Evolutionary conservation across 2,797 vertebrate genomes (phyloP).

Genomic region (Spea hammondii): DNA sequence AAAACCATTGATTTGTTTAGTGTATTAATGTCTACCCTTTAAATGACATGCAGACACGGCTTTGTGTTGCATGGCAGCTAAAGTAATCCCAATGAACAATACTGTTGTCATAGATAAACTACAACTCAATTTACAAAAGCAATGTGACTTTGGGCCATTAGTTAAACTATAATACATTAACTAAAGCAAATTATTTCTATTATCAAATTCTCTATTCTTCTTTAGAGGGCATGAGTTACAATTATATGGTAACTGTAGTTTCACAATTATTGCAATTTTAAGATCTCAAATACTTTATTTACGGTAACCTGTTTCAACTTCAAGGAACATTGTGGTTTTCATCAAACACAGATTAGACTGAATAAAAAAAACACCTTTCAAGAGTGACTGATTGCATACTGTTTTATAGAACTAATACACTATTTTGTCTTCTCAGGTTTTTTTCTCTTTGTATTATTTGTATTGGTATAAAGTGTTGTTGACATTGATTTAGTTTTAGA

Average conservation of each 20-base stretch:
- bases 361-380: slow-evolving; percentile 4
- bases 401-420: neutral
- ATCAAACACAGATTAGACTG: slow-evolving; percentile 21
- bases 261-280: slow-evolving; percentile 53
- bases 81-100: slow-evolving; percentile 64
- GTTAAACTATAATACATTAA: slow-evolving; percentile 58
- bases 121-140: slow-evolving; percentile 65
- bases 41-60: slow-evolving; percentile 64
- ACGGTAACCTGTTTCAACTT: slow-evolving; percentile 8
- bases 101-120: slow-evolving; percentile 71
- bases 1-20: slow-evolving; percentile 73
- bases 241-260: slow-evolving; percentile 50
- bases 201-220: slow-evolving; percentile 35
- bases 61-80: slow-evolving; percentile 73
- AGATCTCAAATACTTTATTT: slow-evolving; percentile 56
- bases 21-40: slow-evolving; percentile 70
- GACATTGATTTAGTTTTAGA: neutral
- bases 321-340: slow-evolving; percentile 15
- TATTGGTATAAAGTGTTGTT: neutral
- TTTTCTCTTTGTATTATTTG: neutral
- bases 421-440: neutral
- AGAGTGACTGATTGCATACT: slow-evolving; percentile 20
- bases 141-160: slow-evolving; percentile 69
- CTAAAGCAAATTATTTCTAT: slow-evolving; percentile 58
- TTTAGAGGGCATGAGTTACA: slow-evolving; percentile 60